These are phyloP conservation scores for Liolophura sinensis DNA, from an alignment of 1,140 invertebrate species.

Conservation along the genomic window DNA sequence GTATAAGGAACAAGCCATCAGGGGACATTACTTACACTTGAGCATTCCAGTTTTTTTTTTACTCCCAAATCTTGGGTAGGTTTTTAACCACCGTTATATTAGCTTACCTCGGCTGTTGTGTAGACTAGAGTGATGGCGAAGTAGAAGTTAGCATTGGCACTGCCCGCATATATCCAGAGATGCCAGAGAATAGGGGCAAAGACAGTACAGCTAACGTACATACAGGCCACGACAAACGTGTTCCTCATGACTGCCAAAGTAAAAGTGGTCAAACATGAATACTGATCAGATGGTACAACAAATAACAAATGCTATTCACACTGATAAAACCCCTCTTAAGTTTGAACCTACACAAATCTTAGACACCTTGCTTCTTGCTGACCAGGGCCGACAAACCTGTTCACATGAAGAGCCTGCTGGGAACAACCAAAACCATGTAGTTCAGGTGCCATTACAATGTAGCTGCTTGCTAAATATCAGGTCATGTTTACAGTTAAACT, in stretches of 20 bases:
- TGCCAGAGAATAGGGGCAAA: constrained; percentile 95
- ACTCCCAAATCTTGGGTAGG: too few relatives aligned
- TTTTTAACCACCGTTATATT: background rate
- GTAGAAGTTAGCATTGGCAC: constrained; percentile 99
- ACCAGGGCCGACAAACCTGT: too few relatives aligned
- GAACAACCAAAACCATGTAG: too few relatives aligned
- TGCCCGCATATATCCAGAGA: constrained; percentile 97
- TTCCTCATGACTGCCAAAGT: constrained; percentile 70
- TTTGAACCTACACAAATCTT: too few relatives aligned
- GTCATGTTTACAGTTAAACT: too few relatives aligned
- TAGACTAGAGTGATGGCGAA: constrained; percentile 97
- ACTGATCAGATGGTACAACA: too few relatives aligned
- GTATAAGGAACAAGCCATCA: background rate
- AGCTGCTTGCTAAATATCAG: too few relatives aligned
- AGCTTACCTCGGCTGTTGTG: constrained; percentile 77
- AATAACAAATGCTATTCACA: too few relatives aligned
- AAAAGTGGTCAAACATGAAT: background rate
- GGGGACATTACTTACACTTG: background rate
- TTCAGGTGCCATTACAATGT: too few relatives aligned
- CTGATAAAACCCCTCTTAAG: too few relatives aligned
- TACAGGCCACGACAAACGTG: constrained; percentile 86
- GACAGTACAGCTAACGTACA: constrained; percentile 84
- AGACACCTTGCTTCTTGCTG: too few relatives aligned
- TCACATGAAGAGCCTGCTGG: too few relatives aligned
- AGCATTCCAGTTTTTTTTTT: background rate